phyloP scores from a whole-genome alignment of 2,113 vertebrate genomes.

The Brachyhypopomus gauderio region DNA sequence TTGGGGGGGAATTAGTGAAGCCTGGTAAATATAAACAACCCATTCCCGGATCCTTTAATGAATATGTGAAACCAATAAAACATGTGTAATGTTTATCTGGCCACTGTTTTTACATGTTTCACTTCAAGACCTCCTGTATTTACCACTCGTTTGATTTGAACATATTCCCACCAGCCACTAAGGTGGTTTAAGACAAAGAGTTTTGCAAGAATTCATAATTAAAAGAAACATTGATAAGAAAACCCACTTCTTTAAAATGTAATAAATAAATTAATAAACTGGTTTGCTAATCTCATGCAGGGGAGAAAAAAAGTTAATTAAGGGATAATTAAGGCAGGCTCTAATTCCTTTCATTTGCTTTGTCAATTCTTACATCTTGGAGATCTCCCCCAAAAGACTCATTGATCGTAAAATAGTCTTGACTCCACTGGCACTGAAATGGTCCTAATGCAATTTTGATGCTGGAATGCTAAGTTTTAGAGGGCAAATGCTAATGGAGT shows the following conservation, averaged over 20 bases:
- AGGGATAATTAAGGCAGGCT: slow-evolving; percentile 46
- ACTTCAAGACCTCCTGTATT: background rate
- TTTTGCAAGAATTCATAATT: background rate
- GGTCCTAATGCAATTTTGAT: background rate
- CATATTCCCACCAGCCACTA: background rate
- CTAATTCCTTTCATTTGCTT: slow-evolving; percentile 1
- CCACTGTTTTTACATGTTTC: background rate
- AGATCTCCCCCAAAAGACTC: slow-evolving; percentile 27
- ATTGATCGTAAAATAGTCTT: slow-evolving; percentile 38
- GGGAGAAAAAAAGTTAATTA: slow-evolving; percentile 42
- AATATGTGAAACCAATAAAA: background rate
- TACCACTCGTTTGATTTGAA: background rate
- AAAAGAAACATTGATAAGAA: slow-evolving; percentile 1
- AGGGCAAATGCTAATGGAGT: background rate
- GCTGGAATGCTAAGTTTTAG: background rate
- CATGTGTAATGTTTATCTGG: background rate
- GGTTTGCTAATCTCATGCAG: slow-evolving; percentile 26
- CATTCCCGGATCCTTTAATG: background rate
- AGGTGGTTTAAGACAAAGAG: slow-evolving; percentile 19
- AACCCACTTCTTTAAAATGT: background rate
- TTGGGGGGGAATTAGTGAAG: background rate
- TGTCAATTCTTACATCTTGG: slow-evolving; percentile 18
- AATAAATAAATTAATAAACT: slow-evolving; percentile 40
- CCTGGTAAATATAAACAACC: background rate
- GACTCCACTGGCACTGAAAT: slow-evolving; percentile 12